Evolutionary conservation across 2,113 vertebrate genomes (phyloP).

Genomic region (Myanophis thanlyinensis): DNA sequence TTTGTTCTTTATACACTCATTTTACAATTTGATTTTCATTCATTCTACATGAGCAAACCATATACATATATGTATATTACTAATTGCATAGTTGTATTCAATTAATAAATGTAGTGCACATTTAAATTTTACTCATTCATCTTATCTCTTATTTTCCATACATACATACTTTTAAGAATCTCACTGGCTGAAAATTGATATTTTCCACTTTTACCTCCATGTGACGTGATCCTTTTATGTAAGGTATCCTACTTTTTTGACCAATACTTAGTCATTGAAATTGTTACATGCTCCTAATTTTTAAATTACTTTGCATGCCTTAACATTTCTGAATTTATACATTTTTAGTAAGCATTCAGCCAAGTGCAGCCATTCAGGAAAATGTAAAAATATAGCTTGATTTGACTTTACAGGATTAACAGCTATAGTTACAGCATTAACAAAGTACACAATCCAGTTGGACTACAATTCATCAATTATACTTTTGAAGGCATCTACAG

Average conservation of each 20-base stretch:
- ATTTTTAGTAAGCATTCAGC: background rate
- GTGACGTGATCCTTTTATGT: background rate
- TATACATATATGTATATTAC: background rate
- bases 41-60: background rate
- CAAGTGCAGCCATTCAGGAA: background rate
- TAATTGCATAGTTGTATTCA: background rate
- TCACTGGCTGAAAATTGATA: background rate
- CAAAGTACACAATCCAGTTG: conserved; percentile 19
- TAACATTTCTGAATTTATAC: background rate
- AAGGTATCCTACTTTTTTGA: background rate
- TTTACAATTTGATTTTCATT: background rate
- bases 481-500: conserved; percentile 19
- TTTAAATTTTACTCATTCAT: background rate
- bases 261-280: background rate
- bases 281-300: background rate
- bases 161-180: background rate
- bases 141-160: background rate
- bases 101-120: background rate
- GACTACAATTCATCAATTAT: background rate
- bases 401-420: conserved; percentile 52
- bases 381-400: conserved; percentile 13
- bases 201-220: background rate
- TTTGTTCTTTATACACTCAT: background rate
- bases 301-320: background rate
- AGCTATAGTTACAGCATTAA: conserved; percentile 35